These are phyloP conservation scores for Nesogale talazaci DNA, from an alignment of 2,113 vertebrate species.

Conservation along the genomic window DNA sequence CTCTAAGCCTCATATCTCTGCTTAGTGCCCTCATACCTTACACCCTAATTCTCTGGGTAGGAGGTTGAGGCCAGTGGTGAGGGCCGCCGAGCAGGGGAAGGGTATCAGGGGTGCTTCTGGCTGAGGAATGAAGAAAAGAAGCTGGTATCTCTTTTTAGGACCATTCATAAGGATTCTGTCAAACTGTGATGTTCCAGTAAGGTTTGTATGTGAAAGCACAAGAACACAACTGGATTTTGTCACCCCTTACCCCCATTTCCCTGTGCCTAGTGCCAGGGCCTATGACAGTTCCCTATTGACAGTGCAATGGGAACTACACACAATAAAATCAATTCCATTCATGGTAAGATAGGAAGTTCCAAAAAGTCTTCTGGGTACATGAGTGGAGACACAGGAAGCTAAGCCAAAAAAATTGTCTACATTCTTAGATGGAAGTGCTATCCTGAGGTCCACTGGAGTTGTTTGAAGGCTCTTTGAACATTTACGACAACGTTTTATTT, in stretches of 20 bases:
- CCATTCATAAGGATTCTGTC: neutral
- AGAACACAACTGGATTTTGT: neutral
- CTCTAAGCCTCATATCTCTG: neutral
- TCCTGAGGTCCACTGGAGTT: neutral
- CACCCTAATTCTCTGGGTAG: neutral
- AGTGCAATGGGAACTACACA: neutral
- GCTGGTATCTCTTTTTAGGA: neutral
- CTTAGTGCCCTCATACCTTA: neutral
- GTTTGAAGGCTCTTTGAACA: neutral
- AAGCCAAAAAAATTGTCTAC: neutral
- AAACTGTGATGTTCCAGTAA: neutral
- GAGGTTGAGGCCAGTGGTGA: too few relatives aligned
- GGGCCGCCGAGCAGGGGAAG: fast-evolving
- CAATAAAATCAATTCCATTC: neutral
- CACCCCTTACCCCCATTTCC: too few relatives aligned
- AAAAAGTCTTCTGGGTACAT: neutral
- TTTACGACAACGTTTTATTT: neutral
- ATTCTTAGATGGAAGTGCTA: too few relatives aligned
- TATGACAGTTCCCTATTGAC: neutral
- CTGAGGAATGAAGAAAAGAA: neutral
- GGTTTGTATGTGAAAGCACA: neutral
- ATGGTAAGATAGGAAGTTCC: neutral
- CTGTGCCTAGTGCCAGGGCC: neutral
- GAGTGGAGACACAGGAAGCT: neutral
- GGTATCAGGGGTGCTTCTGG: neutral